Evolutionary conservation across 2,113 vertebrate species (phyloP), one percentile per base, ranked within the genome.

Genomic region (Erythrolamprus reginae): DNA sequence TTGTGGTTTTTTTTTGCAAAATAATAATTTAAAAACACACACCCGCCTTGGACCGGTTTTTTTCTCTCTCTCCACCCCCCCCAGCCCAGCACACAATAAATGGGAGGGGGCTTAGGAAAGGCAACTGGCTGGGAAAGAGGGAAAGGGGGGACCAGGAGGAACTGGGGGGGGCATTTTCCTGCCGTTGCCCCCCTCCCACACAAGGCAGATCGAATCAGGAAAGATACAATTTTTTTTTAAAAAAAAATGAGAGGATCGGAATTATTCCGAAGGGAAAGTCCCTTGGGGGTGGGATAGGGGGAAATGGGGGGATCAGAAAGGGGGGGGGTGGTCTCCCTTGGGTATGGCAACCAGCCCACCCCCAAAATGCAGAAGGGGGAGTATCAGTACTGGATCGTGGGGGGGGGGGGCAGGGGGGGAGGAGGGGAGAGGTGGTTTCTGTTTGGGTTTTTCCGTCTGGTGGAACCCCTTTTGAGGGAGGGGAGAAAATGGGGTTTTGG

Each of bases 251-350:
- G 21, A 55, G 65, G n/a, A 70, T 12, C 0, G 19, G 82, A 21
- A 12, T 38, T n/a, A 61, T 51, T 26, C 42, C 42, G 82, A 52
- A 55, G 93, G 15, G 48, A 47, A 86, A 82, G 53, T 5, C 56
- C 84, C 56, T 70, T 70, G 28, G 89, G 90, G 88, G 86, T 82
- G 90, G 58, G 33, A 45, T n/a, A n/a, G n/a, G 23, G 4, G 26
- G 2, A 24, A 7, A 5, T 10, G 21, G 58, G 48, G 50, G 19
- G 13, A 53, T 5, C 33, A 38, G 51, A 50, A 86, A n/a, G 90
- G 42, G 82, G 56, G 10, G 45, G 45, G 2, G 45, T 51, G n/a
- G 45, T 51, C 90, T 70, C 70, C 70, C 86, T 45, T 12, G 70
- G 1, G 10, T 10, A 28, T n/a, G 26, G 12, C 33, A 45, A 21